phyloP scores from a whole-genome alignment of 2,888 invertebrate genomes.

The Ctena decussata region DNA sequence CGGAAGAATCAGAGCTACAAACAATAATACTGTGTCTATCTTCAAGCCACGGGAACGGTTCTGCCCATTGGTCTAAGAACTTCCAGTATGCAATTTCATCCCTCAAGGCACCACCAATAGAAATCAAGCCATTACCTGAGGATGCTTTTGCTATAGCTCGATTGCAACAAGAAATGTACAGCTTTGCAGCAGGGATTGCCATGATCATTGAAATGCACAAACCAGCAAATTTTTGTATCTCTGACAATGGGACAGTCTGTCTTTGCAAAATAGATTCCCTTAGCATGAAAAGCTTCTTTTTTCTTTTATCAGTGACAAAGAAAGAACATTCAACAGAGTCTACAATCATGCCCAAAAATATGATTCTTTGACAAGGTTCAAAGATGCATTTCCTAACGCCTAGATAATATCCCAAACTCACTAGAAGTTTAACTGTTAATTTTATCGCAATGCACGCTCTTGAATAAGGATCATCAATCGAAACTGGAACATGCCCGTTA shows the following conservation, averaged over 20 bases:
- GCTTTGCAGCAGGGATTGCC: constrained; percentile 25
- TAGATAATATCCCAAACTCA: no score
- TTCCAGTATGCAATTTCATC: not conserved
- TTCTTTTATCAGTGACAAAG: not conserved
- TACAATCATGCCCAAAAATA: constrained; percentile 29
- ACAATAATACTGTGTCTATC: not conserved
- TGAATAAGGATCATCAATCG: no score
- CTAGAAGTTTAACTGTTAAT: not conserved
- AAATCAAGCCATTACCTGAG: not conserved
- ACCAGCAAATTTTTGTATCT: constrained; percentile 24
- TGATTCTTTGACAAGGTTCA: no score
- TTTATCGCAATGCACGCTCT: constrained; percentile 12
- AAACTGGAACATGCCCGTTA: no score
- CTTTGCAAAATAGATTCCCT: constrained; percentile 16
- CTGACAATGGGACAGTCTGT: not conserved
- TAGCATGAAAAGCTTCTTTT: no score
- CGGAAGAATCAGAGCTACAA: not conserved
- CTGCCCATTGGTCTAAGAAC: not conserved
- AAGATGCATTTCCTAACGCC: no score
- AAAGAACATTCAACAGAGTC: not conserved
- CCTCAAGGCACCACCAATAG: not conserved
- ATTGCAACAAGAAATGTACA: constrained; percentile 24
- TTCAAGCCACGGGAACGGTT: not conserved
- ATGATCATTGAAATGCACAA: constrained; percentile 14
- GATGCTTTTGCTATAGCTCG: constrained; percentile 16